phyloP scores from a whole-genome alignment of 2,113 vertebrate genomes.

The Tragelaphus strepsiceros region DNA sequence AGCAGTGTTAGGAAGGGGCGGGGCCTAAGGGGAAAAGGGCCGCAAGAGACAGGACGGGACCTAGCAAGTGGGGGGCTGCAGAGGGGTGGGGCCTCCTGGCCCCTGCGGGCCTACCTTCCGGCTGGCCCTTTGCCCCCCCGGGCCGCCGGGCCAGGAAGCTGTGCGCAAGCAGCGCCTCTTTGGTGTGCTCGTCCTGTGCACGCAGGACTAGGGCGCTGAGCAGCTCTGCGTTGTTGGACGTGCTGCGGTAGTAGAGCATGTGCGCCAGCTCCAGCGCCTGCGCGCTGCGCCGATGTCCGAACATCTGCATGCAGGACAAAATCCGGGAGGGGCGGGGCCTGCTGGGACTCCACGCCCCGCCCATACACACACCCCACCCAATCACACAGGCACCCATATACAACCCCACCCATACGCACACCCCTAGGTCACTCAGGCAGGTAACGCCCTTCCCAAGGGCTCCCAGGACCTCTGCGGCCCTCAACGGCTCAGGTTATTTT shows the following conservation, averaged over 20 bases:
- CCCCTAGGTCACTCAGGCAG: neutral
- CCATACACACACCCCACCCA: neutral
- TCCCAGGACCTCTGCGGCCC: neutral
- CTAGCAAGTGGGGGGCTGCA: neutral
- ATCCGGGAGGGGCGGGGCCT: neutral
- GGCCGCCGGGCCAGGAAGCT: conserved; percentile 65
- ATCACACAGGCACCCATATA: neutral
- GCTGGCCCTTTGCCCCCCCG: accelerated
- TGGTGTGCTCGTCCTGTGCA: conserved; percentile 77
- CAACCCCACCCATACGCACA: neutral
- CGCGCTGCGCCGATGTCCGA: conserved; percentile 73
- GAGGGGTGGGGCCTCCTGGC: neutral
- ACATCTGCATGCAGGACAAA: conserved; percentile 61
- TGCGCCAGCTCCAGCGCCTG: conserved; percentile 79
- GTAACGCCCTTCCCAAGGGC: neutral
- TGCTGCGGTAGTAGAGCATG: conserved; percentile 80
- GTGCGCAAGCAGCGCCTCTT: conserved; percentile 77
- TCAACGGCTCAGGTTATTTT: neutral
- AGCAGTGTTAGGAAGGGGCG: neutral
- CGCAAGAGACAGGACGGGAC: neutral
- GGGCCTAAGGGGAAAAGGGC: neutral
- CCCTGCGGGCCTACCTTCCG: neutral
- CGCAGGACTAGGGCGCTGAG: conserved; percentile 74
- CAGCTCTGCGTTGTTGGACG: conserved; percentile 79
- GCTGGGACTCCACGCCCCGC: neutral